Conservation (phyloP, 2,888 invertebrate species). For the Drosophila mayaguana region DNA sequence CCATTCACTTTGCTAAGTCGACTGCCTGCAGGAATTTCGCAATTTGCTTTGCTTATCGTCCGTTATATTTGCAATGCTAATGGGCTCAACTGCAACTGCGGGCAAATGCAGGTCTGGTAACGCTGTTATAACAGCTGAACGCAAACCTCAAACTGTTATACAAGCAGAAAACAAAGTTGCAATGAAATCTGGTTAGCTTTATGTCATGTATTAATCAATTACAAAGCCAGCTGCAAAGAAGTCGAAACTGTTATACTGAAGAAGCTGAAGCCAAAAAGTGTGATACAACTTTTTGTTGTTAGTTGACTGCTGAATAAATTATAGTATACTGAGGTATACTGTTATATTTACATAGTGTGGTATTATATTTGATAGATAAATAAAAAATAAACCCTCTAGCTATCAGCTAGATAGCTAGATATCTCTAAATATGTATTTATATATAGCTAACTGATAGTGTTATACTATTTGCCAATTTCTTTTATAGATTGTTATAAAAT, state of each 20-base stretch:
- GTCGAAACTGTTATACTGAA: constrained; percentile 16
- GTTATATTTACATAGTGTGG: background rate
- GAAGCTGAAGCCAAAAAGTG: too few relatives aligned
- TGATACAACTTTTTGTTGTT: too few relatives aligned
- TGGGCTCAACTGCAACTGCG: constrained; percentile 38
- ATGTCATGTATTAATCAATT: background rate
- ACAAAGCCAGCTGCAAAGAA: background rate
- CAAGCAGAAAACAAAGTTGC: background rate
- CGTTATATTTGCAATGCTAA: constrained; percentile 67
- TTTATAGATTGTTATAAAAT: background rate
- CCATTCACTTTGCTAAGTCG: constrained; percentile 49
- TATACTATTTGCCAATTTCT: background rate
- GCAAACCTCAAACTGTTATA: constrained; percentile 17
- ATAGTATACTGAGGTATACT: background rate
- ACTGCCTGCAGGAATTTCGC: constrained; percentile 78
- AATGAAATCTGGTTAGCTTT: background rate
- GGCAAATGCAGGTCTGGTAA: constrained; percentile 23
- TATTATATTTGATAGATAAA: too few relatives aligned
- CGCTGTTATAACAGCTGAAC: constrained; percentile 24
- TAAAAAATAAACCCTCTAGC: too few relatives aligned
- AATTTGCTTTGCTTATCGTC: constrained; percentile 70
- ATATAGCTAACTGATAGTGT: background rate
- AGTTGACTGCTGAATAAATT: background rate
- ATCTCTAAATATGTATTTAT: too few relatives aligned
- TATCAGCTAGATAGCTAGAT: too few relatives aligned